Conservation (phyloP, 2,888 invertebrate species). For the Habroteleia sp. region DNA sequence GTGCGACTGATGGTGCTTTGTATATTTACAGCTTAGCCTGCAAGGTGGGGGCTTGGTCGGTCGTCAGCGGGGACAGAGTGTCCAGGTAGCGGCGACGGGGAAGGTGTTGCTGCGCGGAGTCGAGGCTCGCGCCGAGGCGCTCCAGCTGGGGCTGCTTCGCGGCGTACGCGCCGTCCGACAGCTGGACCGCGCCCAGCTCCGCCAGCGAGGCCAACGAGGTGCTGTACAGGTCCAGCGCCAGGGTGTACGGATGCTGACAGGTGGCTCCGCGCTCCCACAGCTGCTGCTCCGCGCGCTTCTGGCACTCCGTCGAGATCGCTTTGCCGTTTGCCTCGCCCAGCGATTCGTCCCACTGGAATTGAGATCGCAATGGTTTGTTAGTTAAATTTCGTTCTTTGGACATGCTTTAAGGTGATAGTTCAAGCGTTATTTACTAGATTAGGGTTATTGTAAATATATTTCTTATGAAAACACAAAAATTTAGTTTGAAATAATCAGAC, state of each 20-base stretch:
- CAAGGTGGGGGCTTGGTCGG: slow-evolving; percentile 65
- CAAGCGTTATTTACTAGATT: no score
- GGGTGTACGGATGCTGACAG: slow-evolving; percentile 86
- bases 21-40: slow-evolving; percentile 74
- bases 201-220: slow-evolving; percentile 72
- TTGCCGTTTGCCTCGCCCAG: slow-evolving; percentile 79
- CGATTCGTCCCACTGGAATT: slow-evolving; percentile 73
- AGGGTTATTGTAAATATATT: no score
- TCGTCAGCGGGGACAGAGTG: slow-evolving; percentile 65
- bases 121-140: slow-evolving; percentile 68
- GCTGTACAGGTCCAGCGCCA: slow-evolving; percentile 85
- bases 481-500: no score
- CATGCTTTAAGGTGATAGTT: no score
- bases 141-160: slow-evolving; percentile 68
- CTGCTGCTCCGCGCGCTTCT: slow-evolving; percentile 83
- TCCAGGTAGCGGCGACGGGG: slow-evolving; percentile 71
- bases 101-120: slow-evolving; percentile 68
- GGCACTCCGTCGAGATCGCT: slow-evolving; percentile 83
- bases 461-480: no score
- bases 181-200: slow-evolving; percentile 67
- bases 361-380: no score
- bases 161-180: slow-evolving; percentile 67
- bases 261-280: slow-evolving; percentile 78
- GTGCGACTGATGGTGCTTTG: neutral
- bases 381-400: no score